phyloP scores from a whole-genome alignment of 2,888 invertebrate genomes.

The Lasioglossum calceatum region DNA sequence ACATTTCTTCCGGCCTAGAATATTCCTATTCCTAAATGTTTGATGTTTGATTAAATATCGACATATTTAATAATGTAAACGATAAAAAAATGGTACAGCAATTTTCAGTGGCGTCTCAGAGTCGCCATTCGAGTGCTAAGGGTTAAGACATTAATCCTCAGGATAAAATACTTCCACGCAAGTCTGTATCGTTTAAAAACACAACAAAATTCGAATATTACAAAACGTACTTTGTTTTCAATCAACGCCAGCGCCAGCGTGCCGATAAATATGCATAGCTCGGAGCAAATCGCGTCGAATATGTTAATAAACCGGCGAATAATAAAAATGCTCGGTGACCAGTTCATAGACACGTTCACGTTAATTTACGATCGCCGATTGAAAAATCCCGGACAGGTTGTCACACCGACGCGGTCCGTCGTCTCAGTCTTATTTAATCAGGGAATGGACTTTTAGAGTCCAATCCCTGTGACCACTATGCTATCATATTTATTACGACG shows the following conservation, averaged over 20 bases:
- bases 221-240: not conserved
- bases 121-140: too few species aligned
- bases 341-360: slow-evolving; percentile 30
- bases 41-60: too few species aligned
- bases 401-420: not conserved
- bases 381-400: not conserved
- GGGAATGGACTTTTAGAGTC: not conserved
- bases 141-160: too few species aligned
- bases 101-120: too few species aligned
- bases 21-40: too few species aligned
- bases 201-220: not conserved
- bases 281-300: not conserved
- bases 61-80: too few species aligned
- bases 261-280: not conserved
- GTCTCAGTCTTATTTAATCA: not conserved
- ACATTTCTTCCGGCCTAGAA: too few species aligned
- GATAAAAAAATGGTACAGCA: too few species aligned
- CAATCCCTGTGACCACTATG: slow-evolving; percentile 12
- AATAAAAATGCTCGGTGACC: not conserved
- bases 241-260: not conserved
- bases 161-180: too few species aligned
- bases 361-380: slow-evolving; percentile 13
- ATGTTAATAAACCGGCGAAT: slow-evolving; percentile 4
- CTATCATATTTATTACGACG: slow-evolving; percentile 43
- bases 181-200: too few species aligned